Conservation (phyloP, 1,140 invertebrate species). For the Nomia melanderi region DNA sequence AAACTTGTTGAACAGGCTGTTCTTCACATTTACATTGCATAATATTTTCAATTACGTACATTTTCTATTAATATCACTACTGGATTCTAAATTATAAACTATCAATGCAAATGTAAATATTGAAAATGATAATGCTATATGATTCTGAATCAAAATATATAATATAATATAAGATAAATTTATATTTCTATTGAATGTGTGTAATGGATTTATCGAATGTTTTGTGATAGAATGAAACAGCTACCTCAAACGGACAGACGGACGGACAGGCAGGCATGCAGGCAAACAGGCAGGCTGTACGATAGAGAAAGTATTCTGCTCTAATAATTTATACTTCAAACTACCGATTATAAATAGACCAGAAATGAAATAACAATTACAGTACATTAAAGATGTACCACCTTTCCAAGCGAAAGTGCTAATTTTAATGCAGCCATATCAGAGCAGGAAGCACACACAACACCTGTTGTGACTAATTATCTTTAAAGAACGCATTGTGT, state of each 20-base stretch:
- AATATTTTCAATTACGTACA: too few species aligned
- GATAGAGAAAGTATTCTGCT: slow-evolving; percentile 48
- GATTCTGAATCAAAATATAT: neutral
- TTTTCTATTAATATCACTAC: neutral
- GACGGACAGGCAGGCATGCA: slow-evolving; percentile 67
- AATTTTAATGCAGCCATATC: slow-evolving; percentile 37
- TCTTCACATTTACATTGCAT: too few species aligned
- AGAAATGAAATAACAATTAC: slow-evolving; percentile 38
- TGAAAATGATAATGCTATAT: slow-evolving; percentile 1
- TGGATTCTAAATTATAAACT: neutral
- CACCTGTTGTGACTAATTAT: neutral
- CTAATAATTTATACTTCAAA: slow-evolving; percentile 38
- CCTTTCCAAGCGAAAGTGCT: slow-evolving; percentile 48
- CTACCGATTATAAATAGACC: slow-evolving; percentile 25
- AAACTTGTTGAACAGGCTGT: neutral
- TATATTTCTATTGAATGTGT: slow-evolving; percentile 12
- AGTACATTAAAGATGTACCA: slow-evolving; percentile 37
- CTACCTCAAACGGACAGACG: slow-evolving; percentile 67
- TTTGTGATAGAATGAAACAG: slow-evolving; percentile 39
- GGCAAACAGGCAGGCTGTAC: slow-evolving; percentile 63
- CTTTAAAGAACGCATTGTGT: neutral
- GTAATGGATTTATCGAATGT: neutral
- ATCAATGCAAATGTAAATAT: neutral
- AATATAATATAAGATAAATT: neutral
- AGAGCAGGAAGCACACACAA: slow-evolving; percentile 42